Conservation (phyloP, 2,888 invertebrate species). For the Cordilura impudica region DNA sequence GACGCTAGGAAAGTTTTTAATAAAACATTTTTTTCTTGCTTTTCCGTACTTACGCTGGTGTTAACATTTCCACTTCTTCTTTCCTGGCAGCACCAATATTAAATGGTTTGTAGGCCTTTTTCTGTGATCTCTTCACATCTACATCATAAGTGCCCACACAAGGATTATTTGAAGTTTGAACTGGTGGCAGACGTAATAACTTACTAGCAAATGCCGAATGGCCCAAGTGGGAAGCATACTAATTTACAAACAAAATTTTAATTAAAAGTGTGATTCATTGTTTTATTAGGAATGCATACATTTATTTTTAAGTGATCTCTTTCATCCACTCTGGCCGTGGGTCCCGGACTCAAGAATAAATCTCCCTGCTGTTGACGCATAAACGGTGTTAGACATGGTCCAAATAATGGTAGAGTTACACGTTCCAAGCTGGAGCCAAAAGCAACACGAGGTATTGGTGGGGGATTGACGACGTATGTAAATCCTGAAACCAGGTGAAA, state of each 20-base stretch:
- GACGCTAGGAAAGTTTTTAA: neutral
- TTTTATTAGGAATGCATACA: slow-evolving; percentile 62
- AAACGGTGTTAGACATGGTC: slow-evolving; percentile 78
- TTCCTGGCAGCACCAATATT: slow-evolving; percentile 62
- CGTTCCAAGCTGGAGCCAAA: slow-evolving; percentile 79
- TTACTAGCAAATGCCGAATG: slow-evolving; percentile 72
- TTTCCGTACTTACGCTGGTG: slow-evolving; percentile 66
- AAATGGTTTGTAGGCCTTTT: slow-evolving; percentile 68
- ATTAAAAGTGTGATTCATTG: neutral
- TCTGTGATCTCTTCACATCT: slow-evolving; percentile 42
- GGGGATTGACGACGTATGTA: slow-evolving; percentile 80
- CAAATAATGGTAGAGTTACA: slow-evolving; percentile 78
- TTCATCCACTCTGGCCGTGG: slow-evolving; percentile 61
- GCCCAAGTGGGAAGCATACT: slow-evolving; percentile 73
- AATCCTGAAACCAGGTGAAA: slow-evolving; percentile 78
- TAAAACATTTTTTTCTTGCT: neutral
- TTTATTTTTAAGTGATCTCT: slow-evolving; percentile 66
- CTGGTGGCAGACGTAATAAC: slow-evolving; percentile 66
- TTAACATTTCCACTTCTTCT: slow-evolving; percentile 48
- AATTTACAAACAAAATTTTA: neutral
- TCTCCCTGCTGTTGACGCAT: slow-evolving; percentile 78
- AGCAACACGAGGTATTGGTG: slow-evolving; percentile 78
- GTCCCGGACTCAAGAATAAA: slow-evolving; percentile 68
- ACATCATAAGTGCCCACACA: slow-evolving; percentile 72
- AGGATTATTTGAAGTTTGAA: slow-evolving; percentile 63